Evolutionary conservation across 2,888 invertebrate species (phyloP).

Genomic region (Dasysyrphus tricinctus): DNA sequence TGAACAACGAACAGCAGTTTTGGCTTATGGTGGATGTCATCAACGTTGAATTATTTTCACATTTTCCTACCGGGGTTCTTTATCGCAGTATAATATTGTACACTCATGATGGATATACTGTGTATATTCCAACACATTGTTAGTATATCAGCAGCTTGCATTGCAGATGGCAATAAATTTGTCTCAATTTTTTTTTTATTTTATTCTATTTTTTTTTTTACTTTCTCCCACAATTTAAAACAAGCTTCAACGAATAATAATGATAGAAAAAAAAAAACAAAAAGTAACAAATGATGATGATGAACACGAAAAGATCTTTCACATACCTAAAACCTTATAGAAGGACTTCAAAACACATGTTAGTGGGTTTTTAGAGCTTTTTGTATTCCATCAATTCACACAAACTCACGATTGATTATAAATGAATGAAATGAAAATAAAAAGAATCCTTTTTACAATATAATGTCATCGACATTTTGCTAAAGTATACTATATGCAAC

Average conservation of each 20-base stretch:
- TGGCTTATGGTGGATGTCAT: slow-evolving; percentile 68
- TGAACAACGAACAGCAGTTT: slow-evolving; percentile 61
- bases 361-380: neutral
- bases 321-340: neutral
- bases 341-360: slow-evolving; percentile 17
- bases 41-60: slow-evolving; percentile 73
- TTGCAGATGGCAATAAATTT: slow-evolving; percentile 70
- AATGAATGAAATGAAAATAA: neutral
- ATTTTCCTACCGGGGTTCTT: slow-evolving; percentile 41
- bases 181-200: slow-evolving; percentile 29
- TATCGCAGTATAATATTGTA: slow-evolving; percentile 18
- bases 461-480: slow-evolving; percentile 11
- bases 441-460: neutral
- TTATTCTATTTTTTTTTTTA: neutral
- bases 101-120: slow-evolving; percentile 41
- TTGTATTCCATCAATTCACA: slow-evolving; percentile 7
- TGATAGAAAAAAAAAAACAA: slow-evolving; percentile 16
- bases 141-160: slow-evolving; percentile 50
- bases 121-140: slow-evolving; percentile 17
- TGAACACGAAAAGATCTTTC: slow-evolving; percentile 37
- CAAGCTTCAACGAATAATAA: slow-evolving; percentile 49
- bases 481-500: neutral
- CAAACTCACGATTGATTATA: slow-evolving; percentile 9
- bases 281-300: slow-evolving; percentile 69
- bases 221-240: slow-evolving; percentile 26